Base-by-base conservation (phyloP, 2,797 vertebrate genomes). In the Acrocephalus scirpaceus region DNA sequence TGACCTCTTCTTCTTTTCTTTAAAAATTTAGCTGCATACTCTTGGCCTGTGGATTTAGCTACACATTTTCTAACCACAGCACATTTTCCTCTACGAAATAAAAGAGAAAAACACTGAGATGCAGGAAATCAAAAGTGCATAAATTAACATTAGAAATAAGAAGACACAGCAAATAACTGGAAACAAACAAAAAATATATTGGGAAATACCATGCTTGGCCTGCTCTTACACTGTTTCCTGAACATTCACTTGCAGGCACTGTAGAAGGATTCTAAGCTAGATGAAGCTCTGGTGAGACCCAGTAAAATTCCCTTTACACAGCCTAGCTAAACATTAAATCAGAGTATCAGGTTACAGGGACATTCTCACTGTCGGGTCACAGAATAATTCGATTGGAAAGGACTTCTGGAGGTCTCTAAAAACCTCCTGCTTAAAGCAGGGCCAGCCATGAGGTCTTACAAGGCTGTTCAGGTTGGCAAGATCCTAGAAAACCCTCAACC, bases 1-100 rank as follows among this genome's bases (percentile, higher is more conserved):
- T 99, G 98, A 25, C 99, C 99, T 94, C 99, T 96, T 90, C 99
- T 98, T 70, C 99, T 98, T 96, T 99, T 99, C 91, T 99, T 98
- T 6, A 99, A 97, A 94, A 99, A 99, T 96, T 99, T 99, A 79
- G 99, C 99, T 48, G 99, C 99, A 25, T 99, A 99, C 56, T 98
- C 98, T 95, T 99, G 99, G n/a, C 98, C 99, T 5, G 99, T 98
- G 76, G 98, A 96, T 97, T 99, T 99, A 96, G 99, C 99, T 95
- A 98, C 96, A 44, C 99, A 99, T 81, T 98, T 98, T 96, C 98
- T 98, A n/a, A 99, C 99, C 94, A 99, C 99, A 9, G 98, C 99
- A 97, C 98, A 99, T 97, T 99, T 99, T 64, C 99, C 99, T 97
- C 99, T 99, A 40, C 11, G 21, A 90, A 93, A 80, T 6, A 89